phyloP scores from a whole-genome alignment of 35 echinoderm and acorn worm species.

The Patiria miniata region DNA sequence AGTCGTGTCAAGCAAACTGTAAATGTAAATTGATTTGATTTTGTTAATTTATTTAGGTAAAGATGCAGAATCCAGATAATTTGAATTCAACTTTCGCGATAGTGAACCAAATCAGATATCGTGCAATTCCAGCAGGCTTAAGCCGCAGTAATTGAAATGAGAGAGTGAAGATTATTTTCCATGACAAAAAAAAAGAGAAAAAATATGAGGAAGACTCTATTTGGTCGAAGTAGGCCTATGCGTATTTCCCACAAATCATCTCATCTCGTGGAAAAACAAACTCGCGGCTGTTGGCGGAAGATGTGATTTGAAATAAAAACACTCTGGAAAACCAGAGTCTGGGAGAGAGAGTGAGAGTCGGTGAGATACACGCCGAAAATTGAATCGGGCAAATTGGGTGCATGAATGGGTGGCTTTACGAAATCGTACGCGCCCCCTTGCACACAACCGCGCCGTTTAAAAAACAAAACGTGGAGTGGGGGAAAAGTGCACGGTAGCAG shows the following conservation, averaged over 20 bases:
- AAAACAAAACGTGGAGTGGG: not conserved
- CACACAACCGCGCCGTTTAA: not conserved
- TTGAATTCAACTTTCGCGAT: too few species aligned
- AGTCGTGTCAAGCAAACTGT: too few species aligned
- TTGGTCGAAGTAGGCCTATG: not conserved
- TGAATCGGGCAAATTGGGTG: slow-evolving; percentile 22
- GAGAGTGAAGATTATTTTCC: too few species aligned
- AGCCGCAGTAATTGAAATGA: too few species aligned
- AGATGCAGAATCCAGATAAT: too few species aligned
- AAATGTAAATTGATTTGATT: too few species aligned
- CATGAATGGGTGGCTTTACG: not conserved
- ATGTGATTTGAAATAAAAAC: slow-evolving; percentile 21
- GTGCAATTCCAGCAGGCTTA: too few species aligned
- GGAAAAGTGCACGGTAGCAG: not conserved
- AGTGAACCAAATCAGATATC: too few species aligned
- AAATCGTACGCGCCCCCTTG: not conserved
- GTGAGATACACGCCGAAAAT: not conserved
- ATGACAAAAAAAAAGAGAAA: too few species aligned
- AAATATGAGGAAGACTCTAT: too few species aligned
- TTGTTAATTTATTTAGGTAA: too few species aligned
- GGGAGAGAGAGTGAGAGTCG: too few species aligned
- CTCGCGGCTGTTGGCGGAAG: not conserved
- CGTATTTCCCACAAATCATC: not conserved
- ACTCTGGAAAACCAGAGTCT: not conserved
- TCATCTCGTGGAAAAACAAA: not conserved